Percentiles rank a stretch among this genome's conserved stretches.
Evolutionary conservation across 2,797 vertebrate species (phyloP).

Genomic region (Euphonia xanthogaster): DNA sequence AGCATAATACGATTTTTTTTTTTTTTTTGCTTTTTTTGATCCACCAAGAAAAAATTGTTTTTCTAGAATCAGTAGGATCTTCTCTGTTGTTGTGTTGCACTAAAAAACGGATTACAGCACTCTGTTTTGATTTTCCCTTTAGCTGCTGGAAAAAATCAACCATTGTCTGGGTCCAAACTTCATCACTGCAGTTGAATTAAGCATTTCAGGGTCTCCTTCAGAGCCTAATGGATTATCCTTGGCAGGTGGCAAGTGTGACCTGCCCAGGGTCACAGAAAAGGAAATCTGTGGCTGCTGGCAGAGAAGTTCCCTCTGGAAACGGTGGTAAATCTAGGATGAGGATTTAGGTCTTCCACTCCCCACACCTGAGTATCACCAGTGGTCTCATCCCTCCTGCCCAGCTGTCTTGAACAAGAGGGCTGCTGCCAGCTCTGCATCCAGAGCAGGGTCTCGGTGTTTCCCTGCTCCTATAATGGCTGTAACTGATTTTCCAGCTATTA

Average conservation of each 20-base stretch:
- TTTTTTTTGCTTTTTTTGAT: background rate
- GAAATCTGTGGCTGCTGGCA: background rate
- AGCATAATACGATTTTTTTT: background rate
- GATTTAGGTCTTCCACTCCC: background rate
- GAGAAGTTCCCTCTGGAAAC: background rate
- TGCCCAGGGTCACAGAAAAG: background rate
- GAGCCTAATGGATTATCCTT: background rate
- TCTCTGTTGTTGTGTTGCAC: too few relatives aligned
- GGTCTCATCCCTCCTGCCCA: background rate
- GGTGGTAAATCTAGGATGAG: background rate
- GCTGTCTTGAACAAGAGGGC: accelerated
- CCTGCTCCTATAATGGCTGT: background rate
- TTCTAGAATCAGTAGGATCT: background rate
- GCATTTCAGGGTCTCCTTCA: background rate
- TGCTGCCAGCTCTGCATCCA: background rate
- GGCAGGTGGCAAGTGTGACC: background rate
- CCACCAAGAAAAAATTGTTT: background rate
- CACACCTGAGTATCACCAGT: background rate
- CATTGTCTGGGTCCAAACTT: background rate
- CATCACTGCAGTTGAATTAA: background rate
- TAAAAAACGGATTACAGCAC: too few relatives aligned
- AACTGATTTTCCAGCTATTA: background rate
- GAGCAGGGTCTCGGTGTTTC: background rate
- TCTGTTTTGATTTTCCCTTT: background rate
- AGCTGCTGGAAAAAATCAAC: background rate